These are phyloP conservation scores for Musca vetustissima DNA, from an alignment of 1,140 invertebrate genomes.

Conservation along the genomic window DNA sequence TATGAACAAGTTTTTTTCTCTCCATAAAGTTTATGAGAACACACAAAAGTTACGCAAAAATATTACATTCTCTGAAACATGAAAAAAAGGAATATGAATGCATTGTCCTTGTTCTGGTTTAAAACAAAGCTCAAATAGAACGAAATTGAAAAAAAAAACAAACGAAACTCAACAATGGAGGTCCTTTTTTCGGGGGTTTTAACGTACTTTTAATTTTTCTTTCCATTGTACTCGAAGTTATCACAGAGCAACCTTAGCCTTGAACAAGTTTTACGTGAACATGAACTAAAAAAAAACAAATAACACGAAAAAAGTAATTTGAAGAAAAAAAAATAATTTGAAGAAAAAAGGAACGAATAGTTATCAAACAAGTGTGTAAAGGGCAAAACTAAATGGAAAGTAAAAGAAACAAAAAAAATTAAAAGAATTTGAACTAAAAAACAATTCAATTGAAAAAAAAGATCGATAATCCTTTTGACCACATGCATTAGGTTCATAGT, in stretches of 20 bases:
- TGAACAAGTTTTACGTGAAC: constrained; percentile 8
- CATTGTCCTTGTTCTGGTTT: no score
- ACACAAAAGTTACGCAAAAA: no score
- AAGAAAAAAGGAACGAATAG: no score
- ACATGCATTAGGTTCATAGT: constrained; percentile 7
- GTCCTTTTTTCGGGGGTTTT: background rate
- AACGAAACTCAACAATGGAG: background rate
- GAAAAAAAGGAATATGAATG: no score
- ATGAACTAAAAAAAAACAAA: background rate
- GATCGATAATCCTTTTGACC: constrained; percentile 35
- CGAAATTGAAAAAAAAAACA: no score
- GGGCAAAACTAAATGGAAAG: background rate
- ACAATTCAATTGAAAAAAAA: constrained; percentile 56
- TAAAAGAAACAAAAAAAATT: constrained; percentile 34
- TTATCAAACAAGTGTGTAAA: no score
- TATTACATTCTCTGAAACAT: no score
- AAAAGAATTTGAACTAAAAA: constrained; percentile 49
- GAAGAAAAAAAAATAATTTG: background rate
- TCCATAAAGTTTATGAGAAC: no score
- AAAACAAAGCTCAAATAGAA: no score
- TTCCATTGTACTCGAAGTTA: background rate
- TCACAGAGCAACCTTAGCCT: background rate
- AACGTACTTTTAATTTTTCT: background rate
- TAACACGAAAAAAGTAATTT: background rate
- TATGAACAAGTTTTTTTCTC: no score